These are phyloP conservation scores for Mormyrops attenuatus DNA, from an alignment of 2,797 vertebrate species.

Conservation along the genomic window DNA sequence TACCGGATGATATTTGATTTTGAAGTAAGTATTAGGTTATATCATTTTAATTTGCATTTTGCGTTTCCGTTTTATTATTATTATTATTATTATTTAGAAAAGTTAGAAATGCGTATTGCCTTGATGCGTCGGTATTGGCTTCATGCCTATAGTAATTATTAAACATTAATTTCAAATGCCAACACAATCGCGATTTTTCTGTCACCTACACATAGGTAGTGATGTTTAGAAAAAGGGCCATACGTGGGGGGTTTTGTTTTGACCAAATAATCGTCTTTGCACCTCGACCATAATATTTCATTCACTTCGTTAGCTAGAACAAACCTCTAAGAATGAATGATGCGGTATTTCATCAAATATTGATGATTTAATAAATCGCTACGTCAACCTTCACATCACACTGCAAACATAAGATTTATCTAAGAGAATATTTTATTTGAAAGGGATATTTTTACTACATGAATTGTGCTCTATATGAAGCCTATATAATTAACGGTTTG, in stretches of 20 bases:
- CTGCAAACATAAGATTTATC: neutral
- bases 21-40: neutral
- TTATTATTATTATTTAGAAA: neutral
- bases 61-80: neutral
- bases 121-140: neutral
- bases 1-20: neutral
- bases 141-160: neutral
- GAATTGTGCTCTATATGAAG: neutral
- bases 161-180: conserved; percentile 1
- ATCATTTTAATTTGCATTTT: neutral
- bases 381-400: neutral
- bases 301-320: neutral
- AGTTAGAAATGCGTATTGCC: neutral
- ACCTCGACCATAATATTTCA: neutral
- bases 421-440: neutral
- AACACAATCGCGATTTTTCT: neutral
- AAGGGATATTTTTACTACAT: neutral
- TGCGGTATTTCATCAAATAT: neutral
- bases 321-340: neutral
- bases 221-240: neutral
- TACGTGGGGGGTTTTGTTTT: neutral
- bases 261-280: neutral
- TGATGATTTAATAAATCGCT: neutral
- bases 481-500: neutral
- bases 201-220: neutral